These are phyloP conservation scores for Dryas iulia DNA, from an alignment of 1,140 invertebrate species.

Conservation along the genomic window DNA sequence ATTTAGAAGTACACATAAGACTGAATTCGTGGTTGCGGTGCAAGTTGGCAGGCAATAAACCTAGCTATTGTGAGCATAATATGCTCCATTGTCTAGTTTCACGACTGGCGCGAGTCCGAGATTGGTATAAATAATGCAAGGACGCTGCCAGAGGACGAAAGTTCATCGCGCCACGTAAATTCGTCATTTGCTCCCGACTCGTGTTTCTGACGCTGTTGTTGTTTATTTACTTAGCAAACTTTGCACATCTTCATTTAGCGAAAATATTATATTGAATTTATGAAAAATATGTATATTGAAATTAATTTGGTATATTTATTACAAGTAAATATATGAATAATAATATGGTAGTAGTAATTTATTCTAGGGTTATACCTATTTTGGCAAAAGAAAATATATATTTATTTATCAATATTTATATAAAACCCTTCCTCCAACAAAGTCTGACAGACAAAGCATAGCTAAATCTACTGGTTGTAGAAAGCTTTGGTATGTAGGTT, in stretches of 20 bases:
- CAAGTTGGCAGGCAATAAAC: conserved; percentile 47
- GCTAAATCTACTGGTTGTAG: too few relatives aligned
- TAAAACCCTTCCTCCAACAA: too few relatives aligned
- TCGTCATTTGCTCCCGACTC: conserved; percentile 25
- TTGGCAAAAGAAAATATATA: too few relatives aligned
- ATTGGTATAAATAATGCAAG: conserved; percentile 56
- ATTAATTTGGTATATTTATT: not conserved
- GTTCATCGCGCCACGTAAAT: conserved; percentile 30
- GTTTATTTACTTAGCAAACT: conserved; percentile 2
- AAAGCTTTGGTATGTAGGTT: too few relatives aligned
- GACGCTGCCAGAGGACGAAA: conserved; percentile 29
- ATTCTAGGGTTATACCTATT: too few relatives aligned
- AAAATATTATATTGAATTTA: not conserved
- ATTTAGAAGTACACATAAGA: conserved; percentile 21
- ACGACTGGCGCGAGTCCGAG: conserved; percentile 34
- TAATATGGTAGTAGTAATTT: too few relatives aligned
- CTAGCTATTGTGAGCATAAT: conserved; percentile 37
- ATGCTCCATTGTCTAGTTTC: conserved; percentile 43
- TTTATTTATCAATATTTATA: too few relatives aligned
- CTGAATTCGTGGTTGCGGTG: conserved; percentile 23
- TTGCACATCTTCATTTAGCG: not conserved
- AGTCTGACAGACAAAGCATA: too few relatives aligned
- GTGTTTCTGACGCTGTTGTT: conserved; percentile 1
- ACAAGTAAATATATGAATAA: not conserved
- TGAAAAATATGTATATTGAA: not conserved